A percentile compares a stretch with the other conserved stretches of the same genome.
phyloP scores from a whole-genome alignment of 2,113 vertebrate species.

The Oenanthe oenanthe region DNA sequence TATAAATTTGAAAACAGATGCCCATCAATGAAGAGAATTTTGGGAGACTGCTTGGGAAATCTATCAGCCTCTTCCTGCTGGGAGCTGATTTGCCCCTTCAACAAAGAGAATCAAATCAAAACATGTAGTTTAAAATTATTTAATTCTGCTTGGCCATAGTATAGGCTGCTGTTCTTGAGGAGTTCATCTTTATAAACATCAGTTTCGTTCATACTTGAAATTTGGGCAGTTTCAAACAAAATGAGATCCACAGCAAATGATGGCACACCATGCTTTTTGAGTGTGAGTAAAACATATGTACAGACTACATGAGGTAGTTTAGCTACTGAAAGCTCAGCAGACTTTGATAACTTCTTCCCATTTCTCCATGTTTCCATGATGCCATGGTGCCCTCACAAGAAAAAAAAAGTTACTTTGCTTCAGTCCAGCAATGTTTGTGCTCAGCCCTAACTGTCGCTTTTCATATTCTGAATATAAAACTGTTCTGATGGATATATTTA shows the following conservation, averaged over 20 bases:
- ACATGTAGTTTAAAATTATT: neutral
- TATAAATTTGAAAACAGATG: neutral
- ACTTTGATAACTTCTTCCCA: neutral
- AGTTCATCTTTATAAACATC: neutral
- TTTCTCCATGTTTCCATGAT: neutral
- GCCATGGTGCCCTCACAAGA: neutral
- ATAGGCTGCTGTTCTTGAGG: neutral
- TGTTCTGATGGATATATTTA: constrained; percentile 40
- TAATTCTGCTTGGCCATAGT: neutral
- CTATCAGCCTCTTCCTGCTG: neutral
- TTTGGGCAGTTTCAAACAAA: too few relatives aligned
- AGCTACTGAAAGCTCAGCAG: neutral
- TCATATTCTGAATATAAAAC: constrained; percentile 53
- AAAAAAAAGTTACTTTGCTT: neutral
- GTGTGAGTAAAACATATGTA: neutral
- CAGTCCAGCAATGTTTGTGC: neutral
- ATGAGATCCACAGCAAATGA: neutral
- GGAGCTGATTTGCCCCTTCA: neutral
- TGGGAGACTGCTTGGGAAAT: neutral
- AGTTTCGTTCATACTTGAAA: too few relatives aligned
- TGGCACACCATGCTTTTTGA: neutral
- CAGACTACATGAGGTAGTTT: neutral
- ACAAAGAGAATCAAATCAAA: neutral
- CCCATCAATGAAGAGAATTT: neutral
- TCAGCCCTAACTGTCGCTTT: constrained; percentile 6